Percentiles rank a stretch among this genome's conserved stretches.
phyloP scores from a whole-genome alignment of 2,113 vertebrate genomes.

The Phylloscopus trochiloides region DNA sequence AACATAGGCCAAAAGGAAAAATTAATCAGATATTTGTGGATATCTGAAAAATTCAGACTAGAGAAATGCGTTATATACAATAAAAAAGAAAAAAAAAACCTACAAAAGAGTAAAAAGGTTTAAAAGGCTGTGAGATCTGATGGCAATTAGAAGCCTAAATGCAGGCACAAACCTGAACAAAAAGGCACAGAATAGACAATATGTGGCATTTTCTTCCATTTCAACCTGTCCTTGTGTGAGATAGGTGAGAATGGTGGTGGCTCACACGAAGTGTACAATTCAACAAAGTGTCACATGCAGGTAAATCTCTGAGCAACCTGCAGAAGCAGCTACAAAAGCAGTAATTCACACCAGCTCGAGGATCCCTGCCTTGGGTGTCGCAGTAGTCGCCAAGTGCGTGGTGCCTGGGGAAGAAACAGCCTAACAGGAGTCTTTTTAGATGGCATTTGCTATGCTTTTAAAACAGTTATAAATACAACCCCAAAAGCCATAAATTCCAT shows the following conservation, averaged over 20 bases:
- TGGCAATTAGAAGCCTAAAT: background rate
- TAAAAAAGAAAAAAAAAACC: background rate
- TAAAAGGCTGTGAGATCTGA: background rate
- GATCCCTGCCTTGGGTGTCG: background rate
- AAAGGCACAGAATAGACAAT: background rate
- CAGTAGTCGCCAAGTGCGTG: rapidly evolving
- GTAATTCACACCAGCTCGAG: background rate
- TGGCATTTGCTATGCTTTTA: conserved; percentile 24
- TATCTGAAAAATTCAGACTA: background rate
- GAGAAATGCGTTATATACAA: background rate
- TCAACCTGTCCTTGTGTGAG: background rate
- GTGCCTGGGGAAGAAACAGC: background rate
- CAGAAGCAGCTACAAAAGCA: background rate
- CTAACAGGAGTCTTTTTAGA: background rate
- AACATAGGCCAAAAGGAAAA: background rate
- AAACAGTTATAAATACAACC: conserved; percentile 29
- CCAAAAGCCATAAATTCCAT: conserved; percentile 29
- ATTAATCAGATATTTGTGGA: background rate
- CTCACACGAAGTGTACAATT: background rate
- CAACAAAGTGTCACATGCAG: background rate
- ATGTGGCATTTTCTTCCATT: background rate
- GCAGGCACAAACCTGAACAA: background rate
- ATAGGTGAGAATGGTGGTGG: background rate
- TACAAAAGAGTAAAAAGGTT: background rate
- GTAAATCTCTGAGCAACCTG: background rate